phyloP scores from a whole-genome alignment of 2,888 invertebrate species.

The Colletes collaris region DNA sequence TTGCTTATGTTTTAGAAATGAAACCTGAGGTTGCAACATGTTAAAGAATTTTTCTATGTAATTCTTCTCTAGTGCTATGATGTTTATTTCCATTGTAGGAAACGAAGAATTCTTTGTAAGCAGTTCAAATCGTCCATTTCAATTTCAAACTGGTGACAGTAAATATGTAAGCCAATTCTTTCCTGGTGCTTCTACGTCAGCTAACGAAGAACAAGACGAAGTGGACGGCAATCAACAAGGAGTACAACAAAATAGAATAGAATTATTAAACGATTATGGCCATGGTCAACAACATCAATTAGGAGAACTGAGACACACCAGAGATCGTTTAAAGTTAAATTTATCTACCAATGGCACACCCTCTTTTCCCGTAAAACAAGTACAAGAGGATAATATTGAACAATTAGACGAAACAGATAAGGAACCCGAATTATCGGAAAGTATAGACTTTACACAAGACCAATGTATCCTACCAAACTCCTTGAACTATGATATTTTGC shows the following conservation, averaged over 20 bases:
- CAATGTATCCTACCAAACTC: slow-evolving; percentile 54
- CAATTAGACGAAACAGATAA: slow-evolving; percentile 56
- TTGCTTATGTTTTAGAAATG: too few relatives aligned
- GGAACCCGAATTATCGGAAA: slow-evolving; percentile 40
- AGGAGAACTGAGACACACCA: slow-evolving; percentile 89
- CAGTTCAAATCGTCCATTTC: slow-evolving; percentile 89
- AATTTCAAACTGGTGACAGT: slow-evolving; percentile 82
- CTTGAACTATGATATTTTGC: slow-evolving; percentile 57
- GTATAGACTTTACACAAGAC: slow-evolving; percentile 43
- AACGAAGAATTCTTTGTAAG: slow-evolving; percentile 90
- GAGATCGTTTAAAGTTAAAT: slow-evolving; percentile 89
- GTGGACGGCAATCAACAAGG: slow-evolving; percentile 58
- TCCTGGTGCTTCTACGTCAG: slow-evolving; percentile 84
- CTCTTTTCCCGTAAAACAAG: slow-evolving; percentile 52
- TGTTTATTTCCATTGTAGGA: slow-evolving; percentile 64
- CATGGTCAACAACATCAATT: slow-evolving; percentile 80
- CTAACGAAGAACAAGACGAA: slow-evolving; percentile 58
- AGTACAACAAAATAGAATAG: slow-evolving; percentile 62
- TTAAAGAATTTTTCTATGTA: too few relatives aligned
- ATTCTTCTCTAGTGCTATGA: neutral
- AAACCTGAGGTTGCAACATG: too few relatives aligned
- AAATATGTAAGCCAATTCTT: slow-evolving; percentile 89
- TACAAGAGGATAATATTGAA: slow-evolving; percentile 42
- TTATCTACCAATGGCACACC: slow-evolving; percentile 79
- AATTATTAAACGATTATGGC: slow-evolving; percentile 62